Percentiles rank a stretch among this genome's conserved stretches.
These are phyloP conservation scores for Novumbra hubbsi DNA, from an alignment of 2,797 vertebrate genomes.

Conservation along the genomic window DNA sequence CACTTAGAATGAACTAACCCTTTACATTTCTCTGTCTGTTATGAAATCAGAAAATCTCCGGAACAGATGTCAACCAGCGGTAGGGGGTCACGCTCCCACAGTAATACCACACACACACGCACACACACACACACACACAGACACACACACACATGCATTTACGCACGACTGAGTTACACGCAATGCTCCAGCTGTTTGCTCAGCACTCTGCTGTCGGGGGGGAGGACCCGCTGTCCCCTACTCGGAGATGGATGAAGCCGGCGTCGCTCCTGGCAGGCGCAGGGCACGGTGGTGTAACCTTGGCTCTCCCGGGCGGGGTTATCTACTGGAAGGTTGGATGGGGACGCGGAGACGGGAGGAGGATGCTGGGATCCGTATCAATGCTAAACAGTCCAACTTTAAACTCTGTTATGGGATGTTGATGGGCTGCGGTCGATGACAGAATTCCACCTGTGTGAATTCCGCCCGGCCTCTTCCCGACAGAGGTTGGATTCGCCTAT, in stretches of 20 bases:
- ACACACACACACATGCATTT: constrained; percentile 4
- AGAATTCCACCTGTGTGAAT: not conserved
- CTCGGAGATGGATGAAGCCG: not conserved
- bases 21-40: constrained; percentile 12
- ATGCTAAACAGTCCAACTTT: not conserved
- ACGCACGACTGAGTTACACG: constrained; percentile 3
- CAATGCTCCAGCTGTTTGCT: constrained; percentile 10
- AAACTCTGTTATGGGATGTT: not conserved
- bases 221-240: not conserved
- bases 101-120: constrained; percentile 8
- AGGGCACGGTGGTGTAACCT: not conserved
- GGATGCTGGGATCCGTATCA: not conserved
- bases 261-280: not conserved
- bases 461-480: not conserved
- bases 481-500: not conserved
- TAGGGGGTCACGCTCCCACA: constrained; percentile 7
- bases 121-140: constrained; percentile 12
- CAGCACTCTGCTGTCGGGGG: not conserved
- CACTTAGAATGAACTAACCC: not conserved
- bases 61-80: constrained; percentile 9
- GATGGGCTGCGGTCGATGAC: not conserved
- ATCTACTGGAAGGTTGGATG: not conserved
- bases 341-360: not conserved
- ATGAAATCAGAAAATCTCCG: not conserved
- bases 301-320: not conserved